Base-by-base conservation (phyloP, 2,113 vertebrate genomes). In the Lucifuga dentata region DNA sequence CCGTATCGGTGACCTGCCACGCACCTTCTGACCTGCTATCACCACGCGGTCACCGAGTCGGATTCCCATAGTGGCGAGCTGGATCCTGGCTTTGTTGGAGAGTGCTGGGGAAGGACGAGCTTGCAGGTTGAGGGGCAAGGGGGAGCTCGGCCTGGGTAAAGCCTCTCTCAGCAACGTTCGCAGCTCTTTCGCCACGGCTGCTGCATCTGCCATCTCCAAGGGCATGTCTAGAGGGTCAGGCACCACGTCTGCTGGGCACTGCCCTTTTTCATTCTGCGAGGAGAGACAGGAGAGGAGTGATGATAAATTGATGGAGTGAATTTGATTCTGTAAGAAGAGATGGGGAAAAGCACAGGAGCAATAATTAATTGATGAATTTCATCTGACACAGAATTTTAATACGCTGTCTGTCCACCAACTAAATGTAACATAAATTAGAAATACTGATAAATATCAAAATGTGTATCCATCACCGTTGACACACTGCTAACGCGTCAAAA, bases 11-110 rank as follows among this genome's bases (percentile, higher is more conserved):
- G 29, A n/a, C 21, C 16, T 11, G 5, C 32, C 44, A 74, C 84
- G 0, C 93, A 98, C 98, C 96, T 98, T 98, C 90, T 98, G 97
- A 77, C 96, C 95, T 20, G 97, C 96, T 7, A 99, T 98, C 67
- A 98, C 81, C n/a, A 99, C 96, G 5, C 95, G 93, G 81, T 98
- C 95, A 11, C 98, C 98, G 35, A 97, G 81, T 66, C 92, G 95
- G 67, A 99, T 78, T 46, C 95, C 96, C 58, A 96, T 93, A 0
- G 93, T 90, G 1, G 88, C 46, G 0, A 98, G 95, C 78, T 92
- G 91, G 1, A 91, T 77, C 82, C 80, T 93, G 83, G 94, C 91
- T 43, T 92, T 92, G 13, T 92, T 81, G 0, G 90, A 92, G 33
- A 95, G 86, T 51, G 91, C 86, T 40, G 83, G 51, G 5, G 89